Base-by-base conservation (phyloP, 1,140 invertebrate species). In the Hypothenemus hampei region DNA sequence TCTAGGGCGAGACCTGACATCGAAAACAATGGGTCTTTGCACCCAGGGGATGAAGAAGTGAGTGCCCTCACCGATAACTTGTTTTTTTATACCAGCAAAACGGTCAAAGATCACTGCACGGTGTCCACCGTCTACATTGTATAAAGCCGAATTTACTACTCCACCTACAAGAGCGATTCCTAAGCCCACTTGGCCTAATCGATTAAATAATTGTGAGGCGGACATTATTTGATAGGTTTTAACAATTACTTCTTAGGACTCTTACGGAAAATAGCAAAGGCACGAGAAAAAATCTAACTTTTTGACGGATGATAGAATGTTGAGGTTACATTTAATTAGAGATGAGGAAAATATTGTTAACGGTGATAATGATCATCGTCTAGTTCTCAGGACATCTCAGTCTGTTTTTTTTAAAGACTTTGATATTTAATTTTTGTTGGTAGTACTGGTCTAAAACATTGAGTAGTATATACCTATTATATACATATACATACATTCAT, bases 11-110 rank as follows among this genome's bases (percentile, higher is more conserved):
- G 95, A 93, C 50, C 97, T 80, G 53, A 98, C 94, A 73, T 99
- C 97, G 75, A 96, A 99, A 53, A 98, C 89, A 56, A 99, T 92
- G 18, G 97, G 97, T 67, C 84, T 85, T 72, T 99, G 97, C 21
- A 99, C 86, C 95, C 96, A 98, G 13, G 97, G 97, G 75, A 99
- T 89, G 60, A 95, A 88, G 73, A 99, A 99, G 76, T 99, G 97
- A 57, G 97, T 99, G 44, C 97, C 97, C 78, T 99, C 97, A 40
- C 97, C 97, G 40, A 92, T 83, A 24, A 99, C 93, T 33, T 78
- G 70, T 61, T 91, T 84, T 73, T 97, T 96, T 16, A 99, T 86
- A 72, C 97, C 97, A 64, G 81, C 78, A 77, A 99, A 99, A 74
- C 97, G 85, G 76, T 99, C 97, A 73, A 99, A 99, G 58, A 99